Evolutionary conservation across 2,888 invertebrate genomes (phyloP), one percentile per base, ranked within the genome.

Genomic region (Cremastobaeus sp.): DNA sequence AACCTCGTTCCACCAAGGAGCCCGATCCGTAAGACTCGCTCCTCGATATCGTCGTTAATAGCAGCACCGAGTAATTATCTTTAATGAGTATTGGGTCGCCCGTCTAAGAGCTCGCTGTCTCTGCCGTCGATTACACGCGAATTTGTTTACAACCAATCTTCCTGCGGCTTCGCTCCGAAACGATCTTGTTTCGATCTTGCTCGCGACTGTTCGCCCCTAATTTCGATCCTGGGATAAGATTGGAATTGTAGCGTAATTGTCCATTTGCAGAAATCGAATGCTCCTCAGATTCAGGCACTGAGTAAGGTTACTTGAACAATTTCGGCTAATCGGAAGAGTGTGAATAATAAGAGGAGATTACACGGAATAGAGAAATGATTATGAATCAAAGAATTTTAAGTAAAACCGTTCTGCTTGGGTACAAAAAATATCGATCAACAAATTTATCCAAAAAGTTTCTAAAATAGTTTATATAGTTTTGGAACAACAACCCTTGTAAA

Each of bases 71-170:
- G 72, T 60, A 66, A 60, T 72, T 72, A 72, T 66, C 54, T 66
- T 72, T 60, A 72, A 72, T 55, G 66, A 72, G 57, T 59, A 72
- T 72, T 72, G 72, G 66, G 66, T 66, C 66, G 72, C 64, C 12
- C 32, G 70, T 28, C 34, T 37, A 12, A 25, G 12, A 48, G 12
- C 45, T 45, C 20, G 11, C 43, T 30, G 20, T 30, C 25, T 32
- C 11, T 11, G 17, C 18, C 11, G 8, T 18, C 60, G 47, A 69
- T 60, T 69, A 60, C 28, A 47, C 39, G 55, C n/a, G 39, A 52
- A 60, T 60, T 64, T 65, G 54, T 65, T 59, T 65, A 59, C 65
- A 50, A 43, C 55, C 62, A 32, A 62, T 55, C 37, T 62, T 60
- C 17, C 20, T 20, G 41, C 17, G 52, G 52, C 21, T 43, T 55